Evolutionary conservation across 2,797 vertebrate species (phyloP).

Genomic region (Coccyzus lansbergi): DNA sequence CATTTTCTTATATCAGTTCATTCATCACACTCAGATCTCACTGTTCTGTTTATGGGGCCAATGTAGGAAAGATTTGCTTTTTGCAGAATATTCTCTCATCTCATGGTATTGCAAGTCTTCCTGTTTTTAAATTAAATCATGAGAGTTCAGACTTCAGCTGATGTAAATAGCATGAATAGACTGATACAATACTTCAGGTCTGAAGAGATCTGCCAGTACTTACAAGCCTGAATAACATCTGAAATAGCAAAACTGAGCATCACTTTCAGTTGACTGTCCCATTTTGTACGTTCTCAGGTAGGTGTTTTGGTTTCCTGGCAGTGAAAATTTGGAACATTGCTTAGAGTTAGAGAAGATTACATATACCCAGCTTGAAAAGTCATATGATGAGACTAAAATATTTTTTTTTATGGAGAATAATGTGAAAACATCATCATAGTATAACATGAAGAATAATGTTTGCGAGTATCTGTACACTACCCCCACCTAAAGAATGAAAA

Average conservation of each 20-base stretch:
- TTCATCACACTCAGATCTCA: neutral
- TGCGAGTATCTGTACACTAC: neutral
- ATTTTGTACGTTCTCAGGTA: neutral
- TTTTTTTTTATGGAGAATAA: neutral
- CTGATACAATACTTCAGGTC: neutral
- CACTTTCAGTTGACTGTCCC: neutral
- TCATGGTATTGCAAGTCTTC: neutral
- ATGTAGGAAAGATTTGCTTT: neutral
- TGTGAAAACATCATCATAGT: neutral
- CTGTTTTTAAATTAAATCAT: neutral
- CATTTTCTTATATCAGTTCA: neutral
- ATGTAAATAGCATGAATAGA: neutral
- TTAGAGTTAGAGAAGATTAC: neutral
- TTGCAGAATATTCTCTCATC: neutral
- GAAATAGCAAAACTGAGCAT: neutral
- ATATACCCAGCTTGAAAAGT: neutral
- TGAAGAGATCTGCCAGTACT: neutral
- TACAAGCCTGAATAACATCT: neutral
- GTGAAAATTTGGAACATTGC: neutral
- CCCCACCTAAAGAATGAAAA: slow-evolving; percentile 18
- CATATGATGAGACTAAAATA: neutral
- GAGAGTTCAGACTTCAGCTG: neutral
- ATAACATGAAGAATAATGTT: neutral
- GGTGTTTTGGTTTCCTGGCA: neutral
- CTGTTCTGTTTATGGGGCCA: neutral